phyloP scores from a whole-genome alignment of 2,113 vertebrate species.

The Helogale parvula region DNA sequence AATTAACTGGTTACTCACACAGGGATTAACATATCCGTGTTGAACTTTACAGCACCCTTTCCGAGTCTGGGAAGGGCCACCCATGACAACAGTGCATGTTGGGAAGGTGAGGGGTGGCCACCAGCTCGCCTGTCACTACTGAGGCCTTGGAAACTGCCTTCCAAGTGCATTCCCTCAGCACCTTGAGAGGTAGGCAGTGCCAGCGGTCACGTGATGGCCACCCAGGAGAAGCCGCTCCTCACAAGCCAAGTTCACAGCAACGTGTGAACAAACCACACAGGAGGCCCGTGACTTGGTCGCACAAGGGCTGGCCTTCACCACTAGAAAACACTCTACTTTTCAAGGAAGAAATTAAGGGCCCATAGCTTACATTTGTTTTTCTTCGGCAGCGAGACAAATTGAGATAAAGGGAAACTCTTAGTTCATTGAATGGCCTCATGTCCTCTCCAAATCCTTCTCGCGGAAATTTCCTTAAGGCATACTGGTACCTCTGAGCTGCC shows the following conservation, averaged over 20 bases:
- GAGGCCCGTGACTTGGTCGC: neutral
- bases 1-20: neutral
- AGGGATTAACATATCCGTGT: neutral
- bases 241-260: rapidly evolving
- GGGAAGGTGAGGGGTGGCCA: too few species aligned
- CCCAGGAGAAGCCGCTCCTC: neutral
- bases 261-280: rapidly evolving
- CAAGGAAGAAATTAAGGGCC: neutral
- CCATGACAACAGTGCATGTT: rapidly evolving
- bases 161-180: neutral
- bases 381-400: conserved; percentile 97
- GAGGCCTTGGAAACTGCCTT: neutral
- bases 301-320: neutral
- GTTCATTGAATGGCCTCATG: conserved; percentile 96
- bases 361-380: conserved; percentile 95
- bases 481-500: conserved; percentile 98
- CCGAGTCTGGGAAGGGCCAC: neutral
- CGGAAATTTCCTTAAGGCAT: conserved; percentile 97
- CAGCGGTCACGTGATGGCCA: rapidly evolving
- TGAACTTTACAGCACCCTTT: neutral
- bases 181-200: rapidly evolving
- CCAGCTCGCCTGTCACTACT: neutral
- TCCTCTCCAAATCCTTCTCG: conserved; percentile 97
- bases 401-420: conserved; percentile 96
- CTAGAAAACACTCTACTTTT: neutral